phyloP scores from a whole-genome alignment of 1,140 invertebrate species.

The Hylaeus anthracinus region DNA sequence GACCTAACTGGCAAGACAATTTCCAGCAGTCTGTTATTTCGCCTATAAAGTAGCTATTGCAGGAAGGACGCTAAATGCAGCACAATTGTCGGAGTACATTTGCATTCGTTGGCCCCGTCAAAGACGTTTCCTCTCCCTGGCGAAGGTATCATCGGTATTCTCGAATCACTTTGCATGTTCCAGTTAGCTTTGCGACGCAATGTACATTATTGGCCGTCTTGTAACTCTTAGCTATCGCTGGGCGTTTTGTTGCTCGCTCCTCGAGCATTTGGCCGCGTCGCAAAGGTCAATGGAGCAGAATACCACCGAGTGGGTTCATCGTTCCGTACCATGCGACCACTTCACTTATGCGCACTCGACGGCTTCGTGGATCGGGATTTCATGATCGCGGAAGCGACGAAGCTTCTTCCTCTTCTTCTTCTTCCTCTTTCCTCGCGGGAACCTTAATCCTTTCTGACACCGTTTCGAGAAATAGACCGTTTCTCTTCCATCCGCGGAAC shows the following conservation, averaged over 20 bases:
- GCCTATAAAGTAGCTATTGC: neutral
- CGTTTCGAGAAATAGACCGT: constrained; percentile 20
- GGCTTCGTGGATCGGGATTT: constrained; percentile 69
- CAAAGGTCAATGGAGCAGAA: constrained; percentile 60
- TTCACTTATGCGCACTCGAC: constrained; percentile 69
- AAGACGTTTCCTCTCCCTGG: neutral
- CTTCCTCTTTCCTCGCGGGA: constrained; percentile 1
- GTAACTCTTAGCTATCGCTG: constrained; percentile 15
- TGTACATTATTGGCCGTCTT: constrained; percentile 12
- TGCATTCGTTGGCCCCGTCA: neutral
- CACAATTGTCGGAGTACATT: neutral
- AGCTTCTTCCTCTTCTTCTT: constrained; percentile 18
- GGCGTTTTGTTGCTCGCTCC: constrained; percentile 12
- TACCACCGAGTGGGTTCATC: constrained; percentile 55
- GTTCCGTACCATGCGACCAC: constrained; percentile 66
- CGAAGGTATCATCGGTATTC: neutral
- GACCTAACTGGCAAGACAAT: neutral
- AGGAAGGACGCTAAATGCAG: neutral
- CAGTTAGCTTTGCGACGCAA: neutral
- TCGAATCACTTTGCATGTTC: constrained; percentile 1
- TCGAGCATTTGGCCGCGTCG: constrained; percentile 46
- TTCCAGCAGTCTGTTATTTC: neutral
- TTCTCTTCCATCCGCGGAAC: constrained; percentile 12
- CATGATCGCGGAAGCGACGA: constrained; percentile 50
- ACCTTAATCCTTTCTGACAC: constrained; percentile 58